Conservation (phyloP, 2,797 vertebrate species). For the Intellagama lesueurii region DNA sequence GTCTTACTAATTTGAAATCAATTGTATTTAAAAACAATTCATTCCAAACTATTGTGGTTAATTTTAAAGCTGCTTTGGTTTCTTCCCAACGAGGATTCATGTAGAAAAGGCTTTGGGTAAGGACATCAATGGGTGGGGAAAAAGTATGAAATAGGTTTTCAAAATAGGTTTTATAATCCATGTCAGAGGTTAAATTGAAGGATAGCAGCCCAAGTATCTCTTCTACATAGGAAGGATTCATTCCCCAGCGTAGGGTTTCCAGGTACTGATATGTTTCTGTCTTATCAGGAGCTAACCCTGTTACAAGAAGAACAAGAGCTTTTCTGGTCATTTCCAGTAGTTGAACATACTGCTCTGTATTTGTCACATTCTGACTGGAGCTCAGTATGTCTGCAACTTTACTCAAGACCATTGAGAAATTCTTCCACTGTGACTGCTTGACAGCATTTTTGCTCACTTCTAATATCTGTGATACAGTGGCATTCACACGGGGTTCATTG, state of each 20-base stretch:
- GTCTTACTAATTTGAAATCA: not conserved
- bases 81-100: not conserved
- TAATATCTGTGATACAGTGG: conserved; percentile 14
- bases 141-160: not conserved
- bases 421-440: conserved; percentile 4
- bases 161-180: conserved; percentile 30
- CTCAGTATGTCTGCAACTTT: conserved; percentile 11
- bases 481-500: conserved; percentile 2
- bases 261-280: conserved; percentile 14
- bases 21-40: conserved; percentile 9
- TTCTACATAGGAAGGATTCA: conserved; percentile 14
- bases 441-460: conserved; percentile 15
- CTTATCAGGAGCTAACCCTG: not conserved
- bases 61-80: not conserved
- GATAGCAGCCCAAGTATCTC: conserved; percentile 3
- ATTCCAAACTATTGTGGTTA: not conserved
- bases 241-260: conserved; percentile 14
- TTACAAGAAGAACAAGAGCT: conserved; percentile 8
- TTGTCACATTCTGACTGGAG: conserved; percentile 6
- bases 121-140: not conserved
- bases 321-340: conserved; percentile 32
- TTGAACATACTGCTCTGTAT: conserved; percentile 7
- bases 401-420: conserved; percentile 22
- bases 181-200: conserved; percentile 30
- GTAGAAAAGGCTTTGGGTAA: conserved; percentile 18